Base-by-base conservation (phyloP, 1,140 invertebrate species). In the Polyergus mexicanus region DNA sequence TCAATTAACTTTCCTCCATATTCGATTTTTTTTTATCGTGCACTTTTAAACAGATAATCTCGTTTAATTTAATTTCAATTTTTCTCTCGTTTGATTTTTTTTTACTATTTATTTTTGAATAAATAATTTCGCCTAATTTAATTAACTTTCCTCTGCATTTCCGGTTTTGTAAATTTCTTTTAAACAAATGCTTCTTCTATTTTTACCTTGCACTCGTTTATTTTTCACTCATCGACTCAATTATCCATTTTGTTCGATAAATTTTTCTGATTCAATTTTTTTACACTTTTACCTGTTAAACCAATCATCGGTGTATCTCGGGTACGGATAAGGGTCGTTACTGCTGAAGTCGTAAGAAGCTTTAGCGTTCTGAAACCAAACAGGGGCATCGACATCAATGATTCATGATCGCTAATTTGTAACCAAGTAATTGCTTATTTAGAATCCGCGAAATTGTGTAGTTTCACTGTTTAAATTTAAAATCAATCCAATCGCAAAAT, bases 321-420 rank as follows among this genome's bases (percentile, higher is more conserved):
- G 99, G 95, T 99, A 99, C 0, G 99, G 99, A 94, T 97, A 99
- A 5, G 98, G 98, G 94, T 99, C 99, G 93, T 99, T 99, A 93
- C 98, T 99, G 95, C 98, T 99, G 95, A 99, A 99, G 94, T 99
- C 99, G 94, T 99, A 99, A 90, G 98, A 99, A 2, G 99, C 99
- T 95, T 98, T 97, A 0, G 98, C 98, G 92, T 99, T 99, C 98
- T 99, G 96, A 83, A 96, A 96, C 91, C 72, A 11, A 47, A 19
- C 16, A 10, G 41, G 19, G 8, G 38, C 11, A n/a, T 75, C 51
- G 38, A 32, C 4, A 32, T 83, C 19, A 60, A 25, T 56, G 22
- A 56, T 13, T 5, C 16, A 2, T 19, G 25, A 28, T 54, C 19
- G n/a, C 44, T 69, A 69, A 80, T 47, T 22, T 58, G n/a, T 68